phyloP scores from a whole-genome alignment of 1,140 invertebrate genomes.

The Brachionus plicatilis region DNA sequence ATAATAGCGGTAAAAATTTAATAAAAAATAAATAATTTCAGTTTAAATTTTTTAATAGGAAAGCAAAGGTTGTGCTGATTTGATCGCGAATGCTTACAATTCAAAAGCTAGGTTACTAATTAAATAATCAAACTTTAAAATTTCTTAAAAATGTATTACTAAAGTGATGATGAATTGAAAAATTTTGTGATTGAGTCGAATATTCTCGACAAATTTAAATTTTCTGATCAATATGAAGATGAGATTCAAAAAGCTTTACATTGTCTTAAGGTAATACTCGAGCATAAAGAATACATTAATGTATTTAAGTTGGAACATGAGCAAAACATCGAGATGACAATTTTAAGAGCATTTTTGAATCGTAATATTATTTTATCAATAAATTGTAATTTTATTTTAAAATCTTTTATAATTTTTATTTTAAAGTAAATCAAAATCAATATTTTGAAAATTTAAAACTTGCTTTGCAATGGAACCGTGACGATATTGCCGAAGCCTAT shows the following conservation, averaged over 20 bases:
- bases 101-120: neutral
- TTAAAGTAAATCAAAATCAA: slow-evolving; percentile 7
- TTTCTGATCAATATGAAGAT: neutral
- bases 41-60: slow-evolving; percentile 43
- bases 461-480: slow-evolving; percentile 43
- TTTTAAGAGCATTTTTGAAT: slow-evolving; percentile 31
- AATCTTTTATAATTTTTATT: neutral
- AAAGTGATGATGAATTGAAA: neutral
- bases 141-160: neutral
- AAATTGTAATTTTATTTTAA: neutral
- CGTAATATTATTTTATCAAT: neutral
- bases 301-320: neutral
- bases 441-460: slow-evolving; percentile 42
- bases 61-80: slow-evolving; percentile 54
- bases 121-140: neutral
- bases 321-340: slow-evolving; percentile 27
- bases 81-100: slow-evolving; percentile 49
- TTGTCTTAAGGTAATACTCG: neutral
- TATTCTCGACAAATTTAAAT: neutral
- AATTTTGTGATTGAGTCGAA: neutral
- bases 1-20: slow-evolving; percentile 44
- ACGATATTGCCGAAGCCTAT: slow-evolving; percentile 42
- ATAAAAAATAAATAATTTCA: neutral
- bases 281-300: neutral
- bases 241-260: neutral